Conservation (phyloP, 2,113 vertebrate genomes). For the cattle (Bos taurus) region DNA sequence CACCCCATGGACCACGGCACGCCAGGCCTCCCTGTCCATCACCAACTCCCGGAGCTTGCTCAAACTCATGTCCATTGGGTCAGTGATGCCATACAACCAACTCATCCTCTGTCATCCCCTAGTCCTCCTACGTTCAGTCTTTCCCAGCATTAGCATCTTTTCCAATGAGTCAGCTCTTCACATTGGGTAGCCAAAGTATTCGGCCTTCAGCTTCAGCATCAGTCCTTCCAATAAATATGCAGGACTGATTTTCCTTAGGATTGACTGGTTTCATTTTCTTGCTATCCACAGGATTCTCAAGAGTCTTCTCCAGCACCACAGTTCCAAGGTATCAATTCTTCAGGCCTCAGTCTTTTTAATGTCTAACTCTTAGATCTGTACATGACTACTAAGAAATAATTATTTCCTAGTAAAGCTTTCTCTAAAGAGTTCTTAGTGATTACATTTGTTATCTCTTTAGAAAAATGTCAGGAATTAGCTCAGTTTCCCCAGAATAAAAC, state of each 20-base stretch:
- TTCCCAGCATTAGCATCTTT: neutral
- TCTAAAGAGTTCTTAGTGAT: neutral
- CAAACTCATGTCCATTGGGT: neutral
- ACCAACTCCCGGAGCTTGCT: neutral
- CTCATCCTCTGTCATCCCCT: neutral
- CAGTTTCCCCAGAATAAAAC: neutral
- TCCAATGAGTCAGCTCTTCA: neutral
- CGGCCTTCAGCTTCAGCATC: neutral
- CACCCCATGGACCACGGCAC: accelerated
- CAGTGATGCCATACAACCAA: neutral
- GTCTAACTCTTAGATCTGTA: neutral
- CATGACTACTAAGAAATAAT: neutral
- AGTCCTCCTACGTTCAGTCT: neutral
- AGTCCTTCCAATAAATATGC: neutral
- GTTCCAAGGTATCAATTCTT: neutral
- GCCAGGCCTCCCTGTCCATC: neutral
- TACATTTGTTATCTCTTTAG: neutral
- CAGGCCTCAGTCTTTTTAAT: neutral
- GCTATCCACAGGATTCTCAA: neutral
- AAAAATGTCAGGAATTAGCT: neutral
- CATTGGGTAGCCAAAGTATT: accelerated
- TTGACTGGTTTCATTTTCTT: neutral
- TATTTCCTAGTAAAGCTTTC: neutral
- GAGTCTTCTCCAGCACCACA: neutral
- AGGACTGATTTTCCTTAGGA: neutral